A percentile compares a stretch with the other conserved stretches of the same genome.
Evolutionary conservation across 2,113 vertebrate species (phyloP).

Genomic region (Panthera leo): DNA sequence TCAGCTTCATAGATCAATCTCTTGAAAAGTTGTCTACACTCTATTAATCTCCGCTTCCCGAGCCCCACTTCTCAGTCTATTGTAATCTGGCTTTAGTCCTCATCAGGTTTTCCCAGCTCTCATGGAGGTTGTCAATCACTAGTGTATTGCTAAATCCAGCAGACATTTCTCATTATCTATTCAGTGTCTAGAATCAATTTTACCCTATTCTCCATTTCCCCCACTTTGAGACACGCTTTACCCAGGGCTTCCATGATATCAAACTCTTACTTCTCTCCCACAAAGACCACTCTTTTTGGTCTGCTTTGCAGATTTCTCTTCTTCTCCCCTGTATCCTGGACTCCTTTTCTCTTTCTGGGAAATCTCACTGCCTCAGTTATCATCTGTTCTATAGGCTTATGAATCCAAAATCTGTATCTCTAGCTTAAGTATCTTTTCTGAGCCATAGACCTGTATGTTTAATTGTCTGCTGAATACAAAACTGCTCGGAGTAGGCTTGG

Average conservation of each 20-base stretch:
- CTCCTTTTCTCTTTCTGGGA: background rate
- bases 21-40: background rate
- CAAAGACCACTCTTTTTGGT: background rate
- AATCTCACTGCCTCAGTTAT: background rate
- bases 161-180: background rate
- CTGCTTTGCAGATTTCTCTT: background rate
- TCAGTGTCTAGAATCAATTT: background rate
- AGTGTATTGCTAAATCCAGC: background rate
- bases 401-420: background rate
- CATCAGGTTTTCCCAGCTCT: background rate
- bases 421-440: background rate
- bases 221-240: background rate
- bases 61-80: background rate
- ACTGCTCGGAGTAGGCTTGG: background rate
- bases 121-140: background rate
- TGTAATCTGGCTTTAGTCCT: background rate
- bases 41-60: background rate
- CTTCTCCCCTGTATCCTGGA: background rate
- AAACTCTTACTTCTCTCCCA: background rate
- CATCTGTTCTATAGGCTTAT: background rate
- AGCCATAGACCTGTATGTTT: background rate
- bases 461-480: background rate
- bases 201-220: background rate
- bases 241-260: background rate
- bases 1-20: background rate